Conservation (phyloP, 2,113 vertebrate genomes). For the Passer montanus region DNA sequence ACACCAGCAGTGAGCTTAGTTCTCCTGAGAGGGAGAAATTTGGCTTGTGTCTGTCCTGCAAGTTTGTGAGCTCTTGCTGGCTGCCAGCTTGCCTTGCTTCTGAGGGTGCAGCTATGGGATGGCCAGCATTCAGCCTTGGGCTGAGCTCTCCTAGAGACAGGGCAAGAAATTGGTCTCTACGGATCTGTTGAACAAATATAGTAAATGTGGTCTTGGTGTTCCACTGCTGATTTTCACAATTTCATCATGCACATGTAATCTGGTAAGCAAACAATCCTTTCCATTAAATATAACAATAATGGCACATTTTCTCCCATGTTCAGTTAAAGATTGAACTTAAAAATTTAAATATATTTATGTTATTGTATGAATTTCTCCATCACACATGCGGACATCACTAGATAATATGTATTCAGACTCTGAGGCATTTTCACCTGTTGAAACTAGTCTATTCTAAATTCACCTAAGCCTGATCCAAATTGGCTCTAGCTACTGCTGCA, state of each 20-base stretch:
- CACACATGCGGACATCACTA: rapidly evolving
- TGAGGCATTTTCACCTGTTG: background rate
- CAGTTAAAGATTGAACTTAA: background rate
- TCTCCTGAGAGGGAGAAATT: background rate
- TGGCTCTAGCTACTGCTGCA: background rate
- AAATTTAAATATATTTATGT: background rate
- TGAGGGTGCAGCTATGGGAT: background rate
- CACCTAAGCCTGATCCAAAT: background rate
- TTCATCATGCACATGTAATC: background rate
- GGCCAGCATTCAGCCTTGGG: background rate
- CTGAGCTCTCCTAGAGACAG: background rate
- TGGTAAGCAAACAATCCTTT: background rate
- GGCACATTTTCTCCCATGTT: background rate
- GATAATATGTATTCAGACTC: background rate
- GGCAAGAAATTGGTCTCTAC: background rate
- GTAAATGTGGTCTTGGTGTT: background rate
- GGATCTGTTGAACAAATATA: background rate
- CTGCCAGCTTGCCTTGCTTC: background rate
- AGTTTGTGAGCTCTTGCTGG: background rate
- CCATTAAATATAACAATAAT: background rate
- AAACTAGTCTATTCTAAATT: background rate
- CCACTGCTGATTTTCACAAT: background rate
- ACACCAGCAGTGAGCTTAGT: background rate
- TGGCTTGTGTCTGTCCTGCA: background rate
- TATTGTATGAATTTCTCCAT: background rate